phyloP scores from a whole-genome alignment of 23 tunicate species.

The Corella eumyota region DNA sequence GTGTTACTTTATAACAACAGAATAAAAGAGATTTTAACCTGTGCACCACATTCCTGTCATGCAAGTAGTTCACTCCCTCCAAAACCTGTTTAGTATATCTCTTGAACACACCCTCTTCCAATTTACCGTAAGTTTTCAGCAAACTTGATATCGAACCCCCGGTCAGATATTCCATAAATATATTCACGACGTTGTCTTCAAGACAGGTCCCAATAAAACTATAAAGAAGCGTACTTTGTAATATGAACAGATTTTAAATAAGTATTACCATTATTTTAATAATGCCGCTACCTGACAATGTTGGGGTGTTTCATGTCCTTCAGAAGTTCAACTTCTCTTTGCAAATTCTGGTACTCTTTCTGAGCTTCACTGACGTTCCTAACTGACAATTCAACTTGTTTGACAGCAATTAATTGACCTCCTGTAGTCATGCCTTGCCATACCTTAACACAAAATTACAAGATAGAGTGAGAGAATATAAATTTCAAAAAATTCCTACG shows the following conservation, averaged over 20 bases:
- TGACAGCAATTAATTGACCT: constrained; percentile 84
- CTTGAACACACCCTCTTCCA: constrained; percentile 45
- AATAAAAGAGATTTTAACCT: constrained; percentile 26
- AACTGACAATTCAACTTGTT: constrained; percentile 64
- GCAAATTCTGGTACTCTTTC: constrained; percentile 60
- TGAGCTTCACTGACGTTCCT: constrained; percentile 21
- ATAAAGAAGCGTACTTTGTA: background rate
- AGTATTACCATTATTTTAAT: background rate
- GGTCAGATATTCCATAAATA: constrained; percentile 75
- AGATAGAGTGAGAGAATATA: background rate
- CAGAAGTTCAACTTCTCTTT: constrained; percentile 76
- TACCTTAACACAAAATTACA: constrained; percentile 33
- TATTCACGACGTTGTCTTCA: constrained; percentile 53
- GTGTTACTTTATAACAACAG: no score
- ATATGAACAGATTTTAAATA: background rate
- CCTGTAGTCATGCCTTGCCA: constrained; percentile 86
- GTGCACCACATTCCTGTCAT: constrained; percentile 58
- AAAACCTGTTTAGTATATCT: constrained; percentile 79
- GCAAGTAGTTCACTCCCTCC: constrained; percentile 73
- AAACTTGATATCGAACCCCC: constrained; percentile 80
- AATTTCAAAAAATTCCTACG: no score
- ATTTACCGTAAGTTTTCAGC: constrained; percentile 50
- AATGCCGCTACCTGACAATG: constrained; percentile 80
- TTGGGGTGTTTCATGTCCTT: constrained; percentile 70
- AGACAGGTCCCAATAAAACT: constrained; percentile 76